A percentile compares a stretch with the other conserved stretches of the same genome.
Evolutionary conservation across 1,140 invertebrate genomes (phyloP).

Genomic region (Helicoverpa zea): DNA sequence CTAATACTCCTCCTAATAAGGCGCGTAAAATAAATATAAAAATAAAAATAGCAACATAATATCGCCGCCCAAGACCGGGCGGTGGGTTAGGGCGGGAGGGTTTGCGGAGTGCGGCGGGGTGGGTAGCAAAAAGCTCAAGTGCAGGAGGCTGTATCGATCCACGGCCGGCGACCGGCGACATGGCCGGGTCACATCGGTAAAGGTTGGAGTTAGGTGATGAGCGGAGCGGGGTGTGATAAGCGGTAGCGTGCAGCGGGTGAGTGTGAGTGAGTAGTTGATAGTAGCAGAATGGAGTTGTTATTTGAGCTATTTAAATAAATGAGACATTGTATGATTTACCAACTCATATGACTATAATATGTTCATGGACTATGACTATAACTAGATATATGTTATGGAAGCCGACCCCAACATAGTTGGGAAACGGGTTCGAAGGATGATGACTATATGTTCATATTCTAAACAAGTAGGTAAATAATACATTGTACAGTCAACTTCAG

Average conservation of each 20-base stretch:
- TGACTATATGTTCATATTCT: too few relatives aligned
- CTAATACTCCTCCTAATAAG: constrained; percentile 46
- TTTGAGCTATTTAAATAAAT: too few relatives aligned
- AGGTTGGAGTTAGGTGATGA: constrained; percentile 22
- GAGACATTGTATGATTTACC: too few relatives aligned
- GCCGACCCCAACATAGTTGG: too few relatives aligned
- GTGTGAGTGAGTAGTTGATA: not conserved
- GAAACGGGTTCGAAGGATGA: too few relatives aligned
- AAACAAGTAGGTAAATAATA: too few relatives aligned
- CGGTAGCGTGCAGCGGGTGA: not conserved
- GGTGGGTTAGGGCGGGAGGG: constrained; percentile 41
- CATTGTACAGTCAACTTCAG: too few relatives aligned
- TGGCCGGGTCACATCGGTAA: constrained; percentile 76
- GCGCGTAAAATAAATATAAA: constrained; percentile 56
- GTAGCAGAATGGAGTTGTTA: too few relatives aligned
- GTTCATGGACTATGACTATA: too few relatives aligned
- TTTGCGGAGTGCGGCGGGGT: constrained; percentile 44
- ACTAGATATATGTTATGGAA: too few relatives aligned
- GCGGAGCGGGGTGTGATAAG: constrained; percentile 51
- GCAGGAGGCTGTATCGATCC: constrained; percentile 85
- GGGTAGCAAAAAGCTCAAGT: constrained; percentile 81
- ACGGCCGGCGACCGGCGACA: constrained; percentile 76
- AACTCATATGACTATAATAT: too few relatives aligned
- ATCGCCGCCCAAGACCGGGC: constrained; percentile 55
- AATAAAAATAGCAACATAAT: constrained; percentile 74